These are phyloP conservation scores for Epinotia demarniana DNA, from an alignment of 2,888 invertebrate genomes.

Conservation along the genomic window DNA sequence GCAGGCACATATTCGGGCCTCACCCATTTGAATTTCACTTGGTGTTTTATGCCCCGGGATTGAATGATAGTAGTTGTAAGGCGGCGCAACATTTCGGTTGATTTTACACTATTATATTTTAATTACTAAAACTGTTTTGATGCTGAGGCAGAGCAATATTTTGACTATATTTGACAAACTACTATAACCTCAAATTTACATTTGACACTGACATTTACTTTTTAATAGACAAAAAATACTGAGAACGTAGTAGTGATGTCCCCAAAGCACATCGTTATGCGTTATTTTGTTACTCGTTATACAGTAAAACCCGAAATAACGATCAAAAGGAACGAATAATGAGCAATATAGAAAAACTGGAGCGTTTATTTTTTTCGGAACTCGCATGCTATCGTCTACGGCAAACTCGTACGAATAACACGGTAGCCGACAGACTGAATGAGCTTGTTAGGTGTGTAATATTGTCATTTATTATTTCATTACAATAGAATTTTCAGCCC, in stretches of 20 bases:
- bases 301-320: background rate
- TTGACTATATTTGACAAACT: background rate
- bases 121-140: background rate
- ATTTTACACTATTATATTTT: background rate
- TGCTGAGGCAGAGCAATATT: background rate
- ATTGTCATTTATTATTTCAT: no score
- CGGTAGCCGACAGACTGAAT: no score
- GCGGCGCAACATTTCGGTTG: constrained; percentile 66
- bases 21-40: constrained; percentile 91
- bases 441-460: no score
- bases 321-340: no score
- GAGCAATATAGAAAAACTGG: no score
- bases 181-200: no score
- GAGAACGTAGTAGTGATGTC: constrained; percentile 11
- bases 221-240: constrained; percentile 20
- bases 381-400: no score
- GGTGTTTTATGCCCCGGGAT: constrained; percentile 86
- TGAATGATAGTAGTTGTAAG: constrained; percentile 70
- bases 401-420: no score
- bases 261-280: constrained; percentile 15
- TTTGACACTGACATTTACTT: background rate
- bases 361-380: no score
- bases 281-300: constrained; percentile 47
- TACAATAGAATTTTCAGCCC: no score
- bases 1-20: constrained; percentile 88